These are phyloP conservation scores for Harmothoe impar DNA, from an alignment of 2,888 invertebrate species.

Conservation along the genomic window DNA sequence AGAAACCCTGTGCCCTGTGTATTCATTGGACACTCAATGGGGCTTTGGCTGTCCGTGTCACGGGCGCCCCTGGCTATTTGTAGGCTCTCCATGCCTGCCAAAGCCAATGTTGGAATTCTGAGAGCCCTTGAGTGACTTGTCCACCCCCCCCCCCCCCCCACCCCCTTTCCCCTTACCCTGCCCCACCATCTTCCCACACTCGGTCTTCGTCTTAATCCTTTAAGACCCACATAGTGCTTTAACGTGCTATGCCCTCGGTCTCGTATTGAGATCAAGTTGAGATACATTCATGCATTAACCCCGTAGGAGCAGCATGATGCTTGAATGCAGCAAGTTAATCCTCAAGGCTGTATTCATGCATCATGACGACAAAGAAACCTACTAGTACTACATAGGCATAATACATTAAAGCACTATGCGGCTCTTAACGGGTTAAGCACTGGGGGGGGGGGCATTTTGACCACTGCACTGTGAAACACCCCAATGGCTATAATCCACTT, in stretches of 20 bases:
- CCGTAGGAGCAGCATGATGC: too few relatives aligned
- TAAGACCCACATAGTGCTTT: too few relatives aligned
- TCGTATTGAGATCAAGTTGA: too few relatives aligned
- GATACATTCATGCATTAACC: too few relatives aligned
- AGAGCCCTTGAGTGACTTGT: background rate
- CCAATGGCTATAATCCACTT: background rate
- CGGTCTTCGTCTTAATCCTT: too few relatives aligned
- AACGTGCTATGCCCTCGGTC: too few relatives aligned
- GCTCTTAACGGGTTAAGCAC: background rate
- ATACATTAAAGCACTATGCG: background rate
- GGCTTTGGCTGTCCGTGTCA: background rate
- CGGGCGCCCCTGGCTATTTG: background rate
- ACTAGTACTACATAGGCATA: too few relatives aligned
- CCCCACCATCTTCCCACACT: background rate
- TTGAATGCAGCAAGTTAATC: too few relatives aligned
- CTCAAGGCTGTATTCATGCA: too few relatives aligned
- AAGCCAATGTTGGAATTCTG: slow-evolving; percentile 23
- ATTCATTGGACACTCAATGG: background rate
- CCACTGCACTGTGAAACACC: background rate
- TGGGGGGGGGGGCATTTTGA: background rate
- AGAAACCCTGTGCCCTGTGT: background rate
- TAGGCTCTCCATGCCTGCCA: background rate
- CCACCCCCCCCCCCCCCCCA: background rate
- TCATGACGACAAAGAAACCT: too few relatives aligned
- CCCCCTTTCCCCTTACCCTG: background rate